phyloP scores from a whole-genome alignment of 2,113 vertebrate species.

The Sarotherodon lohbergeri region DNA sequence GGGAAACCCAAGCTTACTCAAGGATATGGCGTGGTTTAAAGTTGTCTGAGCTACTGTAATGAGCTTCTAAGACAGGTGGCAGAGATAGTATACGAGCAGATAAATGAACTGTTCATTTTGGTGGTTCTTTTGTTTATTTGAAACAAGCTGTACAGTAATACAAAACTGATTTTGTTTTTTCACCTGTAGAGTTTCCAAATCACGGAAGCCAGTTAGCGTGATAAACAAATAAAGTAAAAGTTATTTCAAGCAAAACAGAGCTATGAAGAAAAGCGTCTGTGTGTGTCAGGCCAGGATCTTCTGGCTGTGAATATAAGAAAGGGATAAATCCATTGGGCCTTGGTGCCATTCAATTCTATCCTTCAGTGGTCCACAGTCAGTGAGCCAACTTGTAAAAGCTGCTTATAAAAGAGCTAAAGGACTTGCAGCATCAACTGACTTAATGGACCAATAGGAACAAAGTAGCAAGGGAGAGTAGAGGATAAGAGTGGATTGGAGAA shows the following conservation, averaged over 20 bases:
- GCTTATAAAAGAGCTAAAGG: conserved; percentile 46
- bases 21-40: neutral
- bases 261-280: conserved; percentile 21
- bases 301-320: conserved; percentile 40
- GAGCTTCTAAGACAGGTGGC: neutral
- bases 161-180: neutral
- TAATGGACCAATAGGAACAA: conserved; percentile 43
- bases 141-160: neutral
- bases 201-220: neutral
- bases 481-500: neutral
- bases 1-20: neutral
- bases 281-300: conserved; percentile 19
- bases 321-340: conserved; percentile 44
- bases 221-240: neutral
- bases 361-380: conserved; percentile 52
- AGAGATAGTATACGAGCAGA: neutral
- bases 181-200: neutral
- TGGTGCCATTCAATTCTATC: conserved; percentile 47
- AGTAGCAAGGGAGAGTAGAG: neutral
- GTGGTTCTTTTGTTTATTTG: neutral
- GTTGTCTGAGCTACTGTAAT: neutral
- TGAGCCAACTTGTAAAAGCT: conserved; percentile 53
- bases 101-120: neutral
- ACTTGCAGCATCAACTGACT: conserved; percentile 25
- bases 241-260: neutral